These are phyloP conservation scores for Euthynnus affinis DNA, from an alignment of 2,797 vertebrate species.

Conservation along the genomic window DNA sequence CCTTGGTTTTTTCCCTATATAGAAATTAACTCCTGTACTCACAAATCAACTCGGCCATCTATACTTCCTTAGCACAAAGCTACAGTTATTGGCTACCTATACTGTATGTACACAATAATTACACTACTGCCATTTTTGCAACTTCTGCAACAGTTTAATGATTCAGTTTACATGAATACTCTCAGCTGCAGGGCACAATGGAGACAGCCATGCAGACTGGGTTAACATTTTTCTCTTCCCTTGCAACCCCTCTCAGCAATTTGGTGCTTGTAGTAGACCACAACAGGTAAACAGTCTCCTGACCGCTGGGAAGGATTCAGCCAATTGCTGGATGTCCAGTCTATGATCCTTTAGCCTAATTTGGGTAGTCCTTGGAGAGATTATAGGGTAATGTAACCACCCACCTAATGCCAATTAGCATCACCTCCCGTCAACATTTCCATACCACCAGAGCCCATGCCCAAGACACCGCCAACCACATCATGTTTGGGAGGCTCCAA, in stretches of 20 bases:
- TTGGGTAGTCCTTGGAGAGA: slow-evolving; percentile 24
- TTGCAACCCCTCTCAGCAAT: neutral
- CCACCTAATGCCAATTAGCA: slow-evolving; percentile 12
- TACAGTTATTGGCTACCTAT: neutral
- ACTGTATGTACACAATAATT: neutral
- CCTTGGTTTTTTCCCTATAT: neutral
- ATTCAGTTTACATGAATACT: neutral
- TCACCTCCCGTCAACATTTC: slow-evolving; percentile 13
- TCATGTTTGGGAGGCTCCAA: slow-evolving; percentile 20
- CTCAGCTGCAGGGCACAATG: neutral
- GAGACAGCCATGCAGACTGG: neutral
- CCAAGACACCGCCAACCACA: slow-evolving; percentile 8
- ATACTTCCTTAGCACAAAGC: neutral
- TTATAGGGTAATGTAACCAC: slow-evolving; percentile 2
- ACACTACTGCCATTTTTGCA: slow-evolving; percentile 14
- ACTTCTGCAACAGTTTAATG: slow-evolving; percentile 11
- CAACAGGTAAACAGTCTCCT: neutral
- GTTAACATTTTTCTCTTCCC: neutral
- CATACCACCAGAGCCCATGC: too few relatives aligned
- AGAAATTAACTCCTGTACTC: slow-evolving; percentile 13
- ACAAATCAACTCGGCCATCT: neutral
- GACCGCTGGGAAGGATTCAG: slow-evolving; percentile 1
- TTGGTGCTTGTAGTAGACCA: neutral
- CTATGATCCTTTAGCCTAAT: slow-evolving; percentile 38
- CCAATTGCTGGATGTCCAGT: slow-evolving; percentile 20